Base-by-base conservation (phyloP, 2,888 invertebrate species). In the Operophtera brumata region DNA sequence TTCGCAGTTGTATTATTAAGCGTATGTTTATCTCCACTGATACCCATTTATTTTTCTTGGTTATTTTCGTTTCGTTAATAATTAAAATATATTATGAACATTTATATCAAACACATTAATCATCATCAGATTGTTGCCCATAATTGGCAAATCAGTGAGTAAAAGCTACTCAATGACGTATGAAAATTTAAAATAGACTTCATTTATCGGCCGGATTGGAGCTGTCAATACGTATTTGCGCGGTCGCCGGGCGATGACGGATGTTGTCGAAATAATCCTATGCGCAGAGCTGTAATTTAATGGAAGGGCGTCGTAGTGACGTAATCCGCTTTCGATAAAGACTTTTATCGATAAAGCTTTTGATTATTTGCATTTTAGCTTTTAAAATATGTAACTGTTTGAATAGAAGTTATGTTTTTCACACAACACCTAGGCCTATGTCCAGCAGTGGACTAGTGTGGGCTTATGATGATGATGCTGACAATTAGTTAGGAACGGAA, bases 181-280 rank as follows among this genome's bases (percentile, higher is more conserved):
- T 53, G 49, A 58, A 59, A 52, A 45, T 57, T 41, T 46, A 34
- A 67, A 66, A 70, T 64, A 54, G 59, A 57, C 54, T 57, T 64
- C 59, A 62, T 62, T 63, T 65, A 53, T 57, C 59, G 58, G 50
- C 61, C 59, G 59, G 34, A 20, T 20, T 28, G 9, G 47, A 62
- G 28, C 65, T 69, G 69, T 71, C 70, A 64, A 66, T 71, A 62
- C 55, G 63, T 56, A 67, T 72, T 66, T 66, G 59, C 49, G 46
- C 54, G 56, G 51, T 47, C 28, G 50, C 34, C 52, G 53, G 51
- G 48, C 44, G 58, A 61, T 70, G 70, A 66, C 60, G 67, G 64
- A 65, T 66, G 63, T 62, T 60, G 59, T 60, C 58, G 63, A 67
- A 68, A 65, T 71, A 67, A 65, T 67, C 40, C 55, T 39, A 46